phyloP scores from a whole-genome alignment of 2,113 vertebrate species.

The Takifugu bimaculatus region DNA sequence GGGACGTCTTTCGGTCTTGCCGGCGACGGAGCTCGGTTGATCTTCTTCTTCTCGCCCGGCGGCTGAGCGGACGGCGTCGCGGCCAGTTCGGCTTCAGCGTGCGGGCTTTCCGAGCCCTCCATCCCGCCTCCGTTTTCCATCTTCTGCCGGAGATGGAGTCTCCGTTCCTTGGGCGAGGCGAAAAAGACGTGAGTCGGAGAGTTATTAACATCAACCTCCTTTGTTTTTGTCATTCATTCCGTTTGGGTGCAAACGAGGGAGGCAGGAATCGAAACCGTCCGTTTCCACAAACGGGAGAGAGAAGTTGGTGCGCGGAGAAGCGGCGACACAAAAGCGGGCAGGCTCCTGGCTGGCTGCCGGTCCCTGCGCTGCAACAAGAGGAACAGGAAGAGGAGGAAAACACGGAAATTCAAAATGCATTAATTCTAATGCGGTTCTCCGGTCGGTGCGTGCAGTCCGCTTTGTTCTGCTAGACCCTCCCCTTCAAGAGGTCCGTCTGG shows the following conservation, averaged over 20 bases:
- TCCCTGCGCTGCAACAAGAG: conserved; percentile 24
- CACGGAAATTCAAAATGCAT: too few species aligned
- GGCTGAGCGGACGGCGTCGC: conserved; percentile 23
- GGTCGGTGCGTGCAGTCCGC: not conserved
- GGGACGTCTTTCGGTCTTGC: conserved; percentile 87
- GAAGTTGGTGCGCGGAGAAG: conserved; percentile 45
- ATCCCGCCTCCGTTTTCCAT: conserved; percentile 75
- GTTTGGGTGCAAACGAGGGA: conserved; percentile 43
- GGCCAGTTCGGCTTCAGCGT: conserved; percentile 46
- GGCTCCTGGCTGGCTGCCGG: conserved; percentile 17
- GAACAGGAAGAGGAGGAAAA: conserved; percentile 8
- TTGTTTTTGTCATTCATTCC: conserved; percentile 85
- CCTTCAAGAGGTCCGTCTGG: conserved; percentile 1
- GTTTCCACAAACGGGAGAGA: conserved; percentile 15
- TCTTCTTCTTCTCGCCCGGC: conserved; percentile 78
- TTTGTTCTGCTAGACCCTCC: conserved; percentile 32
- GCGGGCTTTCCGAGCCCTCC: conserved; percentile 62
- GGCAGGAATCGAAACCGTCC: conserved; percentile 50
- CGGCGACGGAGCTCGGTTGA: conserved; percentile 87
- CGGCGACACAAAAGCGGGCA: conserved; percentile 55
- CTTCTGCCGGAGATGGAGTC: conserved; percentile 72
- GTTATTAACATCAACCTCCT: conserved; percentile 77
- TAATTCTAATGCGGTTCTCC: not conserved
- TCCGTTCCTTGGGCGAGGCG: conserved; percentile 76
- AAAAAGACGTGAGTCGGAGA: conserved; percentile 67